These are phyloP conservation scores for Yasuhikotakia modesta DNA, from an alignment of 2,797 vertebrate genomes.

Conservation along the genomic window DNA sequence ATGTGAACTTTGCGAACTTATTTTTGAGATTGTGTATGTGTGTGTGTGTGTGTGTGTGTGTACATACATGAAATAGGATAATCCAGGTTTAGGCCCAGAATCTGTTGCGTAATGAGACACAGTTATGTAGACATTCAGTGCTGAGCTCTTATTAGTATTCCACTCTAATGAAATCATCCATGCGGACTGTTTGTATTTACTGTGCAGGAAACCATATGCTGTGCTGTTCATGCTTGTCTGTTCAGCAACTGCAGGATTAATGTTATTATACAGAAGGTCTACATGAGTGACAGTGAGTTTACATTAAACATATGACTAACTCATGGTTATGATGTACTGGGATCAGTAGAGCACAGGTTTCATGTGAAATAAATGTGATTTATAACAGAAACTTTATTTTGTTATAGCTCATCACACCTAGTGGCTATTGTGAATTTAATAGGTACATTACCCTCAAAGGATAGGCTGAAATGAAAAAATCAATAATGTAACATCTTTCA, in stretches of 20 bases:
- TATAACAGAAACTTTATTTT: too few relatives aligned
- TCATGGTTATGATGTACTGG: background rate
- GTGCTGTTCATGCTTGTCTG: conserved; percentile 14
- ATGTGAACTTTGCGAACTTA: background rate
- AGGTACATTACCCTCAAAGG: too few relatives aligned
- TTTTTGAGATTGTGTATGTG: background rate
- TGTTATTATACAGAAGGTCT: conserved; percentile 6
- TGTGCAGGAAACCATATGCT: conserved; percentile 10
- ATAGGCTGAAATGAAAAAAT: background rate
- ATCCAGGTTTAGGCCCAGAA: conserved; percentile 4
- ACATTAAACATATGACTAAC: conserved; percentile 14
- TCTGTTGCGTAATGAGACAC: conserved; percentile 19
- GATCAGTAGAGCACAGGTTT: background rate
- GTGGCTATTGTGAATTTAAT: too few relatives aligned
- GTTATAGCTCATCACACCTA: too few relatives aligned
- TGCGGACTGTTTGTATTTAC: conserved; percentile 25
- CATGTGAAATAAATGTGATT: background rate
- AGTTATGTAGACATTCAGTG: background rate
- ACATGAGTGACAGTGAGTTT: conserved; percentile 9
- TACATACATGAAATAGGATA: conserved; percentile 26
- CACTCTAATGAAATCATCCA: conserved; percentile 30
- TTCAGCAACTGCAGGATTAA: conserved; percentile 14
- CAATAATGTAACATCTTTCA: too few relatives aligned
- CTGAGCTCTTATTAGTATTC: conserved; percentile 26
- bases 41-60: background rate